These are phyloP conservation scores for Calosoma granatense DNA, from an alignment of 1,140 invertebrate genomes.

Conservation along the genomic window DNA sequence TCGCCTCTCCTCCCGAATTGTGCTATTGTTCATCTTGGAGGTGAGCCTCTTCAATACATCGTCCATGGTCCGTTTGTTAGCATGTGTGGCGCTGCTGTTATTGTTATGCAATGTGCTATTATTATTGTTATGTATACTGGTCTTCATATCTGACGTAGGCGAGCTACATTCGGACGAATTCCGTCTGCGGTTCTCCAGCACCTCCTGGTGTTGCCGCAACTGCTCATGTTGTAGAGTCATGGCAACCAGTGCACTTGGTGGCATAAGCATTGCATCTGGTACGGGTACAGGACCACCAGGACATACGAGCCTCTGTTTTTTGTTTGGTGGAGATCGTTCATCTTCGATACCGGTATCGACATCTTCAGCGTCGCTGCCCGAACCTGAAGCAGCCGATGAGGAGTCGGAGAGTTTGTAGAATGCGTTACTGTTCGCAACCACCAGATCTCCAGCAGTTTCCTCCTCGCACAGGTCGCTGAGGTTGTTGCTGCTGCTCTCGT, in stretches of 20 bases:
- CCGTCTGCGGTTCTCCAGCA: slow-evolving; percentile 34
- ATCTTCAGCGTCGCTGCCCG: slow-evolving; percentile 50
- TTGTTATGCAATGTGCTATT: slow-evolving; percentile 40
- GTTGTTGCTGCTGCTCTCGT: slow-evolving; percentile 35
- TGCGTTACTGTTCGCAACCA: slow-evolving; percentile 32
- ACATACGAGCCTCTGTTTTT: slow-evolving; percentile 27
- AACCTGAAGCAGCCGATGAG: slow-evolving; percentile 39
- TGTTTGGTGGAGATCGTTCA: slow-evolving; percentile 32
- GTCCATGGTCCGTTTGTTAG: slow-evolving; percentile 67
- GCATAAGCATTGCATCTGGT: background rate
- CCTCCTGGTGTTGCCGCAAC: slow-evolving; percentile 28
- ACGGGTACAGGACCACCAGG: slow-evolving; percentile 1
- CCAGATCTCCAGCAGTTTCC: slow-evolving; percentile 25
- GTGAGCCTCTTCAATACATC: slow-evolving; percentile 74
- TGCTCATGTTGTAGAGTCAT: slow-evolving; percentile 43
- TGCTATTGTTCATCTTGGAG: slow-evolving; percentile 64
- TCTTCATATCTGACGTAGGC: slow-evolving; percentile 48
- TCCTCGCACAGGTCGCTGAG: slow-evolving; percentile 36
- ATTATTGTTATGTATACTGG: slow-evolving; percentile 38
- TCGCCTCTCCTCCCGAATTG: slow-evolving; percentile 52
- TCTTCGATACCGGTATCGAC: slow-evolving; percentile 43
- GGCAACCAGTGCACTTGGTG: slow-evolving; percentile 13
- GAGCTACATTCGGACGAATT: slow-evolving; percentile 60
- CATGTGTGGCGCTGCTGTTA: slow-evolving; percentile 36
- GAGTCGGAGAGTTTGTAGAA: slow-evolving; percentile 45